These are phyloP conservation scores for Xerus inauris DNA, from an alignment of 2,113 vertebrate genomes.

Conservation along the genomic window DNA sequence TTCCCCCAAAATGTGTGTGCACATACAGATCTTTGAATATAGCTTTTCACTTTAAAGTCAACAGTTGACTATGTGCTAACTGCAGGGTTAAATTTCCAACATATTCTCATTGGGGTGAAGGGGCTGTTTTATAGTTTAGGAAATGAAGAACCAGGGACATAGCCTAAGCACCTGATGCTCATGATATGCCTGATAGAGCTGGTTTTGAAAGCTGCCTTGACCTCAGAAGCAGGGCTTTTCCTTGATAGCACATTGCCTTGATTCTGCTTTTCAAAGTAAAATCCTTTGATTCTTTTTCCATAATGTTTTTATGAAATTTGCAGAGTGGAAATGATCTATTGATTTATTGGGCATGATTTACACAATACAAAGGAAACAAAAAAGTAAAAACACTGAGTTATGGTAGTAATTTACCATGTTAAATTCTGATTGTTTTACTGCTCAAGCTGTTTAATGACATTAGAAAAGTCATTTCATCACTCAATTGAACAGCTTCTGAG, in stretches of 20 bases:
- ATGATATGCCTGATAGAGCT: not conserved
- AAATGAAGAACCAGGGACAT: not conserved
- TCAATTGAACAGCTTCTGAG: not conserved
- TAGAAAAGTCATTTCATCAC: not conserved
- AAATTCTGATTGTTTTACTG: not conserved
- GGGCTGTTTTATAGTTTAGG: not conserved
- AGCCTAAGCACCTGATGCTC: not conserved
- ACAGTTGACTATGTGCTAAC: not conserved
- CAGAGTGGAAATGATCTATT: not conserved
- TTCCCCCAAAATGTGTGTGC: not conserved
- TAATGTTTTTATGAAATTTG: not conserved
- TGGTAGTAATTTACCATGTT: not conserved
- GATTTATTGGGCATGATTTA: not conserved
- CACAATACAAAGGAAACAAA: not conserved
- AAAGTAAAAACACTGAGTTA: not conserved
- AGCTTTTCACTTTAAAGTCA: not conserved
- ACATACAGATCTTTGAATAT: not conserved
- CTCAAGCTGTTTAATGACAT: not conserved
- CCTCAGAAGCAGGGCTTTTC: not conserved
- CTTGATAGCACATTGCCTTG: not conserved
- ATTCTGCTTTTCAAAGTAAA: not conserved
- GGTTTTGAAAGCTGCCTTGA: not conserved
- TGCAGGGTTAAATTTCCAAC: not conserved
- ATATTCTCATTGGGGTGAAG: not conserved
- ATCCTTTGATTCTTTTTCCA: not conserved